Base-by-base conservation (phyloP, 2,888 invertebrate genomes). In the Tillus elongatus region DNA sequence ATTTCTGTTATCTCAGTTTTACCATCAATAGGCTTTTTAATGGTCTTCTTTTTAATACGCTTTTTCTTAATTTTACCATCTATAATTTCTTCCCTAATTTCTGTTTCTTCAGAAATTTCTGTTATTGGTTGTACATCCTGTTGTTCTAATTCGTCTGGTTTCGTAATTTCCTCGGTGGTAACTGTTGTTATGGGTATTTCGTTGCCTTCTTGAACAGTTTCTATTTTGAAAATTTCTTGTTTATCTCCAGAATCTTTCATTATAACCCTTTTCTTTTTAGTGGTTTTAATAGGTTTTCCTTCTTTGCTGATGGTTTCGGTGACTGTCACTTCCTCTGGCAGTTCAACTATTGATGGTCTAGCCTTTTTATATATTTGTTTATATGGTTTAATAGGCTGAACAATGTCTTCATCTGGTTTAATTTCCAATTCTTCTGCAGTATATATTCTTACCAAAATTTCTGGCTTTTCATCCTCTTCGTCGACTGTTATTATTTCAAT, bases 401-500 rank as follows among this genome's bases (percentile, higher is more conserved):
- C 52, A 37, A 58, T 46, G 28, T 61, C 4, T 27, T 46, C 48
- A 9, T 41, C 42, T 4, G 39, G 37, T 41, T 55, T 52, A 19
- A 45, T 32, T 54, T 40, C 19, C 47, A 49, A n/a, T 63, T 15
- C 24, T 28, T 63, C 51, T 41, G 2, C 49, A 47, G 3, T 57
- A 47, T 39, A 4, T 39, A 59, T 59, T 27, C 63, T 49, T 2
- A 71, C 60, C 35, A 63, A 61, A 29, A 63, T 48, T 46, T 61
- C 45, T 15, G 60, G 55, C 45, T 52, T 45, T 52, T 68, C 54
- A 49, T 61, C 53, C 51, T 67, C 47, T 36, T 61, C 46, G 51
- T 68, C 59, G n/a, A 67, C 54, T 3, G 70, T 71, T 2, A 65
- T 58, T n/a, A 67, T 67, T 51, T 67, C 68, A 1, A 71, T 69